A percentile compares a stretch with the other conserved stretches of the same genome.
These are phyloP conservation scores for Acanthurus lineatus DNA, from an alignment of 2,797 vertebrate genomes.

Conservation along the genomic window DNA sequence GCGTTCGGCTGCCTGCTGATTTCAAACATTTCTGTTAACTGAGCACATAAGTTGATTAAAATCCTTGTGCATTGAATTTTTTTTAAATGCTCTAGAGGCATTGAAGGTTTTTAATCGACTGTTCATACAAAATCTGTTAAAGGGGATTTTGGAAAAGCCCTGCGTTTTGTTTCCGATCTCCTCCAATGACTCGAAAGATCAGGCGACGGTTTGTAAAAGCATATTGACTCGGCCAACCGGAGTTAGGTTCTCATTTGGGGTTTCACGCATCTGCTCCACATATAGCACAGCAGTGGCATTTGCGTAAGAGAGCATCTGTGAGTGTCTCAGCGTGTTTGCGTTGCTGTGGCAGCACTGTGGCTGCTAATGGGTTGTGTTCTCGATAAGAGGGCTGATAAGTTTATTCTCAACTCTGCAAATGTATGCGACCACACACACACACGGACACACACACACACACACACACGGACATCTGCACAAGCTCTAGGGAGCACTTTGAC, in stretches of 20 bases:
- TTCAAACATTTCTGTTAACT: background rate
- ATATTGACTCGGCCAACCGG: background rate
- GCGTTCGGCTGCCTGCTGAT: conserved; percentile 2
- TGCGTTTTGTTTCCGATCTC: background rate
- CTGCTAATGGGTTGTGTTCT: conserved; percentile 55
- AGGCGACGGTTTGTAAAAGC: background rate
- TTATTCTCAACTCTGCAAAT: conserved; percentile 17
- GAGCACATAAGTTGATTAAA: background rate
- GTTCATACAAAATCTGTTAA: conserved; percentile 46
- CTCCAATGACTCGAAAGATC: background rate
- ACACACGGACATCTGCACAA: background rate
- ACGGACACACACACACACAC: conserved; percentile 9
- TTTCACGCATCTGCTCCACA: conserved; percentile 69
- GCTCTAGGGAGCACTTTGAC: conserved; percentile 3
- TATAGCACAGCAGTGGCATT: conserved; percentile 68
- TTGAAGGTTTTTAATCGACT: conserved; percentile 8
- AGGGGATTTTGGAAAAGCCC: conserved; percentile 22
- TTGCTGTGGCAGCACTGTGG: conserved; percentile 13
- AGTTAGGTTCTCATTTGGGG: conserved; percentile 33
- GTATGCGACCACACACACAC: conserved; percentile 32
- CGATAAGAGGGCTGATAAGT: conserved; percentile 24
- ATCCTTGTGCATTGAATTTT: background rate
- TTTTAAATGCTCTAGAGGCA: background rate
- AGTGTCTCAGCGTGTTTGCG: conserved; percentile 19
- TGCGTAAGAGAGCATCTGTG: conserved; percentile 56